These are phyloP conservation scores for Lycophotia porphyrea DNA, from an alignment of 2,888 invertebrate genomes.

Conservation along the genomic window DNA sequence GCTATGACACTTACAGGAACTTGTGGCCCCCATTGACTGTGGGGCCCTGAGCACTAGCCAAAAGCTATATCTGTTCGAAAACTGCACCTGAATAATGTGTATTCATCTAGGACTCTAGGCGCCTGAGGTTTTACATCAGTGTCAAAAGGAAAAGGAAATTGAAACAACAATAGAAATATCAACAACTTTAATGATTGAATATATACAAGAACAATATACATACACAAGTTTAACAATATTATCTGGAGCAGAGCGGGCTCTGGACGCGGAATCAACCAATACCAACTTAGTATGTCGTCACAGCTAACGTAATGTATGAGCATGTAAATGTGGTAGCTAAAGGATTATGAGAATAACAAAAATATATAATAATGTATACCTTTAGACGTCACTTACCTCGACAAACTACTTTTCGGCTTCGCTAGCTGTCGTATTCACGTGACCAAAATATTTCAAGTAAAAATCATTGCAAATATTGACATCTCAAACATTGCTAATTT, in stretches of 20 bases:
- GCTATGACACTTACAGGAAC: no score
- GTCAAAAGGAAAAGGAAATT: slow-evolving; percentile 52
- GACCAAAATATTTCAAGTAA: slow-evolving; percentile 41
- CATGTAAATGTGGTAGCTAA: slow-evolving; percentile 36
- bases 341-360: slow-evolving; percentile 36
- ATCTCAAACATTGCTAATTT: slow-evolving; percentile 42
- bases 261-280: slow-evolving; percentile 27
- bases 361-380: slow-evolving; percentile 22
- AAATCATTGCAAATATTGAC: slow-evolving; percentile 52
- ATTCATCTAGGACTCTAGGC: background rate
- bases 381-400: slow-evolving; percentile 32
- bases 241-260: slow-evolving; percentile 67
- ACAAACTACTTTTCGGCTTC: slow-evolving; percentile 54
- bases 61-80: background rate
- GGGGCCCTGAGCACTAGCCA: no score
- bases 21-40: no score
- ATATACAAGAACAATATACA: slow-evolving; percentile 89
- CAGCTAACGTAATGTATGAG: slow-evolving; percentile 36
- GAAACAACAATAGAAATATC: slow-evolving; percentile 84
- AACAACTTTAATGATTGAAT: slow-evolving; percentile 90
- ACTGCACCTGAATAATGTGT: background rate
- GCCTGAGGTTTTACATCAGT: background rate
- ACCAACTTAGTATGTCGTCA: slow-evolving; percentile 29
- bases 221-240: slow-evolving; percentile 83
- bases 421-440: slow-evolving; percentile 55